Evolutionary conservation across 2,888 invertebrate species (phyloP), one percentile per base, ranked within the genome.

Genomic region (Sarcophaga variegata): DNA sequence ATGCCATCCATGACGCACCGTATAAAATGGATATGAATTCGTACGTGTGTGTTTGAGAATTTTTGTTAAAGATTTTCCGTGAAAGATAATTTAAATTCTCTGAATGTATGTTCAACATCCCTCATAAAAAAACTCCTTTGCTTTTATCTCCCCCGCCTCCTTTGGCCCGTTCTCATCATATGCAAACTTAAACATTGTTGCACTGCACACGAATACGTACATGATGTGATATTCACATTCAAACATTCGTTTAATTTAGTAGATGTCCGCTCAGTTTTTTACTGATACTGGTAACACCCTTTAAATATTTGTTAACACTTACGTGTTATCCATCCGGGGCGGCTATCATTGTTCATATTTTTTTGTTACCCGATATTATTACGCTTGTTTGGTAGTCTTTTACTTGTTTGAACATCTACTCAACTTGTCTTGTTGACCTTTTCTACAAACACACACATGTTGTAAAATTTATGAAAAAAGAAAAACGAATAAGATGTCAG

Each of bases 221-320:
- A 66, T 66, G 17, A 66, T 37, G 14, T 17, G n/a, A 2, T 66
- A n/a, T 47, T 3, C 45, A 14, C 8, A 37, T 10, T 37, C 8
- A 8, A 8, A 37, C 37, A 37, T 37, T 37, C 37, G 37, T 37
- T 37, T 37, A 37, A 37, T 37, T 37, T 37, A 17, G 45, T 17
- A 14, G 54, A 54, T 54, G 54, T 54, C 14, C 17, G 54, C 0
- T 8, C 37, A 10, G 37, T 37, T 37, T 37, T 54, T 54, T 54
- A 17, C 2, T 14, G 66, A 66, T 76, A 63, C 77, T 82, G 80
- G 81, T 75, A 86, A 86, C 85, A 84, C 86, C 86, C 84, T 82
- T 78, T 81, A 79, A 77, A 86, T 86, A 88, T 86, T 86, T 88
- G 86, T 88, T 86, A 84, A 88, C 86, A 88, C 88, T 81, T 88